Evolutionary conservation across 1,140 invertebrate genomes (phyloP).

Genomic region (Hyles euphorbiae): DNA sequence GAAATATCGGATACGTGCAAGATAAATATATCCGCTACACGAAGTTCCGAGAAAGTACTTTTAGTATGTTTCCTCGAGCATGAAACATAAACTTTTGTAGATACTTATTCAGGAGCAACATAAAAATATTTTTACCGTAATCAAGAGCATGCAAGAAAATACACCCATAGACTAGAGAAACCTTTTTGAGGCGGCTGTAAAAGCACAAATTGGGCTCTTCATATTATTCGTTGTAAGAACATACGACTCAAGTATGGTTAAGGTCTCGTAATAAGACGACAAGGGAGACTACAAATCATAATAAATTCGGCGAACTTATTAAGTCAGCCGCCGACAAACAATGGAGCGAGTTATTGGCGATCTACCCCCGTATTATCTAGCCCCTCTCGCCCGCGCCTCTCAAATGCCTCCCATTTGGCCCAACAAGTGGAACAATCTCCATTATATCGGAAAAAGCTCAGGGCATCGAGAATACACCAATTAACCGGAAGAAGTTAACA

Average conservation of each 20-base stretch:
- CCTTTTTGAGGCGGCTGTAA: conserved; percentile 28
- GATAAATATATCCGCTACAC: too few relatives aligned
- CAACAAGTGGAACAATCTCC: conserved; percentile 56
- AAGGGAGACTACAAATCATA: conserved; percentile 64
- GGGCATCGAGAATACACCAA: conserved; percentile 55
- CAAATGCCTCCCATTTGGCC: conserved; percentile 27
- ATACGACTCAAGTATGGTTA: conserved; percentile 39
- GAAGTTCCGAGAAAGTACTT: too few relatives aligned
- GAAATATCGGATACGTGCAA: too few relatives aligned
- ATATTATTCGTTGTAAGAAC: conserved; percentile 26
- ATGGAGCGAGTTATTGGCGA: conserved; percentile 70
- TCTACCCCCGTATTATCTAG: conserved; percentile 59
- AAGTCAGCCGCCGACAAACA: conserved; percentile 70
- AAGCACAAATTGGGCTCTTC: conserved; percentile 26
- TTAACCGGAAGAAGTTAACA: conserved; percentile 35
- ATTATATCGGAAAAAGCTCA: conserved; percentile 60
- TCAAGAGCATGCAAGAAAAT: conserved; percentile 4
- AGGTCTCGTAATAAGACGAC: conserved; percentile 53
- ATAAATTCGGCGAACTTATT: conserved; percentile 71
- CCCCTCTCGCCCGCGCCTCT: conserved; percentile 24
- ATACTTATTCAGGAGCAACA: conserved; percentile 12
- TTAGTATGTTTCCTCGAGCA: not conserved
- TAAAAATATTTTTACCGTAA: conserved; percentile 19
- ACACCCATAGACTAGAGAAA: conserved; percentile 12
- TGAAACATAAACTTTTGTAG: conserved; percentile 13